Percentiles rank a stretch among this genome's conserved stretches.
Conservation (phyloP, 2,797 vertebrate species). For the Notamacropus eugenii region DNA sequence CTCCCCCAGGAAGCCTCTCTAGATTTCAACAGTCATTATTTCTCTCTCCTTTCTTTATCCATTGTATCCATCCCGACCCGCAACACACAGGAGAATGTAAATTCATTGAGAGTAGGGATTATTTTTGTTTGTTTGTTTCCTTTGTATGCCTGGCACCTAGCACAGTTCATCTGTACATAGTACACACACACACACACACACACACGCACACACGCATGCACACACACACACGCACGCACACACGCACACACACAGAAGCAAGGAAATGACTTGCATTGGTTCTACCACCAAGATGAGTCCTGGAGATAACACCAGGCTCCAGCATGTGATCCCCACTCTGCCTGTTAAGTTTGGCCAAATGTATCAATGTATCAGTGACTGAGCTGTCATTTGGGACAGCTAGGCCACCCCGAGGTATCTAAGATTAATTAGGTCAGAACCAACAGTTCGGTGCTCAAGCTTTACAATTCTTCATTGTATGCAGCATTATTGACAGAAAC, state of each 20-base stretch:
- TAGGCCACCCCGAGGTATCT: background rate
- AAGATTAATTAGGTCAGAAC: background rate
- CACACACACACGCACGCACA: too few species aligned
- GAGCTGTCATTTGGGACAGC: constrained; percentile 37
- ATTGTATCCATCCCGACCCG: background rate
- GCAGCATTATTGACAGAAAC: background rate
- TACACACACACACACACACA: too few species aligned
- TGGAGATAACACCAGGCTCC: background rate
- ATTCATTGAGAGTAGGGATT: background rate
- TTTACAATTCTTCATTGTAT: constrained; percentile 41
- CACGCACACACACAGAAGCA: background rate
- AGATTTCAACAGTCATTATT: background rate
- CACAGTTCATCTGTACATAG: background rate
- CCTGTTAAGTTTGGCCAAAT: background rate
- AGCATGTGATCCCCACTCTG: background rate
- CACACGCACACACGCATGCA: too few species aligned
- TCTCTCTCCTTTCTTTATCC: background rate
- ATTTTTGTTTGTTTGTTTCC: background rate
- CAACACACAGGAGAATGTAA: background rate
- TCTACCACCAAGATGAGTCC: background rate
- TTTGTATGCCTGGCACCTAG: background rate
- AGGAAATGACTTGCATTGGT: background rate
- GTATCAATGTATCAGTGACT: background rate
- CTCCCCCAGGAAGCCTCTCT: background rate
- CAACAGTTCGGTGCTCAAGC: background rate